phyloP scores from a whole-genome alignment of 2,113 vertebrate genomes.

The Brachionichthys hirsutus region DNA sequence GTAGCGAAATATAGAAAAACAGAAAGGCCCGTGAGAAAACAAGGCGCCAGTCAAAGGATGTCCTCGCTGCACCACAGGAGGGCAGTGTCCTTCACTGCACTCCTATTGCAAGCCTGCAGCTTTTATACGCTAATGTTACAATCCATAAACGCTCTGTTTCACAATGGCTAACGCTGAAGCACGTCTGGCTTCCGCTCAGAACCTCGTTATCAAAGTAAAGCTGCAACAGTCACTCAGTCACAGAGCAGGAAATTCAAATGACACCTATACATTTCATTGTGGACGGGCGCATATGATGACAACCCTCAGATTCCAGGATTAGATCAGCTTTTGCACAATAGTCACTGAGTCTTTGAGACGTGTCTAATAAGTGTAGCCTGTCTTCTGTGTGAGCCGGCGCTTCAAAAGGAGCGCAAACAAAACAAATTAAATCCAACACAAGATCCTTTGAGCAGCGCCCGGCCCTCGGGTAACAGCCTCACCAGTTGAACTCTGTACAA shows the following conservation, averaged over 20 bases:
- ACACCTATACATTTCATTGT: conserved; percentile 44
- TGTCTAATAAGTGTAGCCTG: conserved; percentile 5
- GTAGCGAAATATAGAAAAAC: conserved; percentile 19
- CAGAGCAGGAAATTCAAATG: conserved; percentile 51
- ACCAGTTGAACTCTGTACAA: conserved; percentile 92
- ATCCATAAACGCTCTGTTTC: conserved; percentile 62
- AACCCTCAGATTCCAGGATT: conserved; percentile 23
- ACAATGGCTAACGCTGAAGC: conserved; percentile 51
- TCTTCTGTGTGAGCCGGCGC: conserved; percentile 20
- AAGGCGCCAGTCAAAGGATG: conserved; percentile 9
- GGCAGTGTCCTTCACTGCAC: conserved; percentile 59
- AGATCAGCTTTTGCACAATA: conserved; percentile 21
- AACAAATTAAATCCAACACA: conserved; percentile 37
- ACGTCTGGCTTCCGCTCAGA: conserved; percentile 47
- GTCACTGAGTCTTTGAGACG: conserved; percentile 9
- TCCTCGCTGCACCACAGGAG: conserved; percentile 61
- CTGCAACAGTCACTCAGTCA: conserved; percentile 50
- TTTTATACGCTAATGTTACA: conserved; percentile 53
- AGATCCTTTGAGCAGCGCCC: conserved; percentile 23
- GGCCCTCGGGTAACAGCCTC: conserved; percentile 52
- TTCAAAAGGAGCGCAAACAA: conserved; percentile 28
- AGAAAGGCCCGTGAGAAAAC: conserved; percentile 29
- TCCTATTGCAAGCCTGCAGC: conserved; percentile 47
- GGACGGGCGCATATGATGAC: conserved; percentile 25
- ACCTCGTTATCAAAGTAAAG: conserved; percentile 68